Conservation (phyloP, 2,797 vertebrate species). For the Labroides dimidiatus region DNA sequence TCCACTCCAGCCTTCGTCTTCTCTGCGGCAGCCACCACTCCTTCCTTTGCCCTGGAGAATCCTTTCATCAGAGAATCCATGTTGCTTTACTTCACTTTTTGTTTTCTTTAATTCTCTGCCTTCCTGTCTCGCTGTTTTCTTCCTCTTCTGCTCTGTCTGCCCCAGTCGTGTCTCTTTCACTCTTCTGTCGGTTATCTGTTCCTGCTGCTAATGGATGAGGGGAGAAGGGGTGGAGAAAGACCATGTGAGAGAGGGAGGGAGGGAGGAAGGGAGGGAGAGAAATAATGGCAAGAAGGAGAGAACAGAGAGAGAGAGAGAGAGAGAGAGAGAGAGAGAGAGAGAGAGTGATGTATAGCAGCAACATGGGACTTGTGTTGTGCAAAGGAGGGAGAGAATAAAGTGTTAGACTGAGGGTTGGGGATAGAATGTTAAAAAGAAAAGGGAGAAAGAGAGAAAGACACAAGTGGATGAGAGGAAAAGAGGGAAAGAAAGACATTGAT, state of each 20-base stretch:
- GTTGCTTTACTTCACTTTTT: constrained; percentile 16
- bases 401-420: background rate
- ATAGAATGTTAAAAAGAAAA: background rate
- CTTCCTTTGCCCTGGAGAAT: constrained; percentile 94
- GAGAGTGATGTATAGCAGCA: background rate
- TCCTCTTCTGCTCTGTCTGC: constrained; percentile 26
- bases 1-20: constrained; percentile 97
- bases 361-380: constrained; percentile 4
- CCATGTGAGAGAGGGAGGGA: constrained; percentile 6
- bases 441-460: too few species aligned
- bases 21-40: constrained; percentile 94
- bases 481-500: background rate
- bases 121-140: background rate
- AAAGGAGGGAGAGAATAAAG: background rate
- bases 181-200: constrained; percentile 36
- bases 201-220: constrained; percentile 46
- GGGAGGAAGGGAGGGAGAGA: constrained; percentile 2
- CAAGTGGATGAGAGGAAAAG: background rate
- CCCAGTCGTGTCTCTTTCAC: constrained; percentile 26
- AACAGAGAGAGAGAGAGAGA: background rate
- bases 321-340: background rate
- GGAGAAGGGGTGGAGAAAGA: constrained; percentile 23
- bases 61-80: constrained; percentile 97
- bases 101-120: constrained; percentile 1
- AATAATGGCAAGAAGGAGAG: too few species aligned